Conservation (phyloP, 2,797 vertebrate species). For the Eutrigla gurnardus region DNA sequence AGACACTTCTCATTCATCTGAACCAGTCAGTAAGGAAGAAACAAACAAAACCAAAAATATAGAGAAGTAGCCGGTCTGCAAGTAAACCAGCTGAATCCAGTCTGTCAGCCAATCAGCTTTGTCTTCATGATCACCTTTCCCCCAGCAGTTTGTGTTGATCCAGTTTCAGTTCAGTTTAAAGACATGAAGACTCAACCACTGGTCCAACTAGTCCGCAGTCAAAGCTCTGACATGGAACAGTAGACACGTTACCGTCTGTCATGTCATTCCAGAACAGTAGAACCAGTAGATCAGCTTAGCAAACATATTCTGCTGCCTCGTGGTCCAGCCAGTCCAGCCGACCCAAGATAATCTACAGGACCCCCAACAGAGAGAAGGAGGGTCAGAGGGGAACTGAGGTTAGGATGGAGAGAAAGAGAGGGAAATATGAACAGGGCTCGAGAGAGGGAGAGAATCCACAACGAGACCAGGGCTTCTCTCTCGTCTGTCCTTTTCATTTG, state of each 20-base stretch:
- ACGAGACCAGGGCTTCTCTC: constrained; percentile 22
- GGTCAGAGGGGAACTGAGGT: not conserved
- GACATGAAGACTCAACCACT: constrained; percentile 10
- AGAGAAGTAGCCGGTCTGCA: constrained; percentile 11
- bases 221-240: constrained; percentile 16
- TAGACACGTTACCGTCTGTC: constrained; percentile 1
- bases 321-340: constrained; percentile 38
- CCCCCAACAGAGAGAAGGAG: constrained; percentile 31
- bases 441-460: not conserved
- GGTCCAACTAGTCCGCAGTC: constrained; percentile 20
- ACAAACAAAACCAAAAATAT: constrained; percentile 7
- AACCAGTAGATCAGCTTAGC: constrained; percentile 38
- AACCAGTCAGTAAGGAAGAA: constrained; percentile 64
- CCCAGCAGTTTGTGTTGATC: constrained; percentile 2
- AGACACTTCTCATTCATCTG: constrained; percentile 31
- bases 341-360: constrained; percentile 30
- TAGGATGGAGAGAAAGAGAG: not conserved
- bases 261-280: constrained; percentile 16
- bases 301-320: constrained; percentile 20
- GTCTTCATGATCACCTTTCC: constrained; percentile 18
- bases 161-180: constrained; percentile 38
- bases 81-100: not conserved
- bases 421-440: not conserved
- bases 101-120: not conserved
- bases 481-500: constrained; percentile 83